Base-by-base conservation (phyloP, 1,140 invertebrate genomes). In the Pachyrhynchus sulphureomaculatus region DNA sequence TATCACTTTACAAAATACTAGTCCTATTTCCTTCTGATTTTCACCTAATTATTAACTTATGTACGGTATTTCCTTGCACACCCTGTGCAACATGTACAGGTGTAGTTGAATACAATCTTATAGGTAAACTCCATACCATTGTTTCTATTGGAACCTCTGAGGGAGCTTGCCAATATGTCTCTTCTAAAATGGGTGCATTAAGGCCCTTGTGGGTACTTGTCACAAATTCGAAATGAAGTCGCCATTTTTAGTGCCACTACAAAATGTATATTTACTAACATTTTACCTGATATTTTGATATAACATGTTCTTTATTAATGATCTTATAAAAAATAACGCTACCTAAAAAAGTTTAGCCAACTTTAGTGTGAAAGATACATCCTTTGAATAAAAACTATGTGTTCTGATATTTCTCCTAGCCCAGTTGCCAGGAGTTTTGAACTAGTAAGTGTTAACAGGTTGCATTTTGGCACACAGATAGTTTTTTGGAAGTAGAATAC, bases 91-190 rank as follows among this genome's bases (percentile, higher is more conserved):
- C 87, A 72, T 93, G 90, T 47, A 88, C 79, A 0, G 94, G 92
- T 63, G 91, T 86, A 2, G 94, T 93, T 0, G 95, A 91, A 79
- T 93, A 93, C 42, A 98, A 86, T 71, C 90, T 91, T 37, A 99
- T 88, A 2, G 95, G 95, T 21, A 98, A 79, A 80, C 97, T 93
- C 96, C 96, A 99, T 1, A 96, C 88, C 93, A 98, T 97, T 8
- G 95, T 98, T 78, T 98, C 95, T 51, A 98, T 95, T 17, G 93
- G 87, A 12, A 98, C 77, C 60, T 86, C 85, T 4, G 86, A 78
- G 0, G 95, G 93, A 15, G 91, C 93, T 69, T 89, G 88, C 88
- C 94, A 95, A 53, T 84, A 84, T 23, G 77, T 77, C 33, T 81
- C 82, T n/a, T 81, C 78, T 21, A 81, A 72, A 15, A 74, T 67